Percentiles rank a stretch among this genome's conserved stretches.
phyloP scores from a whole-genome alignment of 2,113 vertebrate species.

The Tringa solitaria region DNA sequence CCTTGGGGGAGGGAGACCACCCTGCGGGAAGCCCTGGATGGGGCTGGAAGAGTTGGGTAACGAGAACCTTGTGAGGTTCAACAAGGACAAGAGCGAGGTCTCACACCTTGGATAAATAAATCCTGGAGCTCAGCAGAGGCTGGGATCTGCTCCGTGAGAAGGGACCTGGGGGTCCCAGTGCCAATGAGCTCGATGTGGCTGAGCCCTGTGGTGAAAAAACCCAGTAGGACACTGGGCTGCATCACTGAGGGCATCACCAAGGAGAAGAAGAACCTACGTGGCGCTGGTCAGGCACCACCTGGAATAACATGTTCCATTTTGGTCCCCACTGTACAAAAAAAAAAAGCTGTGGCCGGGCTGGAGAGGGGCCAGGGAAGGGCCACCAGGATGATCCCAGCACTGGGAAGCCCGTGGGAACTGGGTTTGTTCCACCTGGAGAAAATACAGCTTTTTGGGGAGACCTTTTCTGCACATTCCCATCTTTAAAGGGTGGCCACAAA shows the following conservation, averaged over 20 bases:
- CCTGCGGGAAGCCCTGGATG: background rate
- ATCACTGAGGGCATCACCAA: background rate
- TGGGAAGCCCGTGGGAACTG: background rate
- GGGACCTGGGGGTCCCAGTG: background rate
- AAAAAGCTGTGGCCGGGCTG: too few relatives aligned
- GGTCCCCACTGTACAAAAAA: too few relatives aligned
- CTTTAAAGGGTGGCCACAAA: background rate
- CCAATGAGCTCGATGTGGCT: background rate
- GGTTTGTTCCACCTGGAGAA: background rate
- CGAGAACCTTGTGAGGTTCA: background rate
- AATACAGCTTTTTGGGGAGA: background rate
- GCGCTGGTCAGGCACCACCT: too few relatives aligned
- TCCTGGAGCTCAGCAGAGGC: background rate
- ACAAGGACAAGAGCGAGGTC: background rate
- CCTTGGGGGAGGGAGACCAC: background rate
- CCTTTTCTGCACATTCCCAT: background rate
- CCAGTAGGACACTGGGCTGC: background rate
- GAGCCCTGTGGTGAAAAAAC: background rate
- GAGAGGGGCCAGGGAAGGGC: background rate
- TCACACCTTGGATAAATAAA: background rate
- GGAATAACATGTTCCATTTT: background rate
- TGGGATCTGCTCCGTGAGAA: background rate
- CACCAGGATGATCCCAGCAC: background rate
- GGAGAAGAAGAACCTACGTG: background rate
- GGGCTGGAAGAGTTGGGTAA: background rate